A percentile compares a stretch with the other conserved stretches of the same genome.
Evolutionary conservation across 2,113 vertebrate species (phyloP).

Genomic region (Pipa parva): DNA sequence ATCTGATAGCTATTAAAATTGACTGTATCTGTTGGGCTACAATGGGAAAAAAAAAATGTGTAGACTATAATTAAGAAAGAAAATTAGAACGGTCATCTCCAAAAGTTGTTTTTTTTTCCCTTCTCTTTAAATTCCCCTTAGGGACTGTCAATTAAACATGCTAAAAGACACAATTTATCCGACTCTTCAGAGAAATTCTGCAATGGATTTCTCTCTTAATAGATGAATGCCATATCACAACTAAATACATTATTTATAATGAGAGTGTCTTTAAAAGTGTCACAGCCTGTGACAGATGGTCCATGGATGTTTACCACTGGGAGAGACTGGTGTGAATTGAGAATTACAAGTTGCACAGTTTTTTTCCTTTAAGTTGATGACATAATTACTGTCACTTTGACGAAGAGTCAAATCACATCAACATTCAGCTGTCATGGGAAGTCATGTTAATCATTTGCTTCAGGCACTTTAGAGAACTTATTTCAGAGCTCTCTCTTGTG

Average conservation of each 20-base stretch:
- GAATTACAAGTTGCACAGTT: neutral
- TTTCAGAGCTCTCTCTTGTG: neutral
- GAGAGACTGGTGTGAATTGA: neutral
- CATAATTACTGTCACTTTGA: constrained; percentile 19
- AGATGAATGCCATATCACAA: neutral
- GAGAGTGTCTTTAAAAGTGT: neutral
- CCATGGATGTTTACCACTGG: neutral
- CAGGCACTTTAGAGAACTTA: neutral
- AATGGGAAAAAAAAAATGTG: neutral
- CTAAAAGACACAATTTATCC: no score
- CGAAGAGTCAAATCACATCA: neutral
- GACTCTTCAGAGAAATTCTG: no score
- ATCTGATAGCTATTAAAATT: constrained; percentile 28
- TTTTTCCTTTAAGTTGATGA: neutral
- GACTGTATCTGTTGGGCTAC: constrained; percentile 1
- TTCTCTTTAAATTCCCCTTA: neutral
- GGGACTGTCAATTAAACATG: no score
- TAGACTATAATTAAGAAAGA: no score
- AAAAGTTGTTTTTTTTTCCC: no score
- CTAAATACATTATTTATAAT: neutral
- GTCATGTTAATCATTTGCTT: constrained; percentile 18
- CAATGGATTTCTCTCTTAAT: no score
- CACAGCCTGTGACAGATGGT: neutral
- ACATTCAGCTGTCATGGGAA: neutral
- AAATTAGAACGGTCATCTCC: no score